Base-by-base conservation (phyloP, 2,797 vertebrate species). In the Coregonus ussuriensis region DNA sequence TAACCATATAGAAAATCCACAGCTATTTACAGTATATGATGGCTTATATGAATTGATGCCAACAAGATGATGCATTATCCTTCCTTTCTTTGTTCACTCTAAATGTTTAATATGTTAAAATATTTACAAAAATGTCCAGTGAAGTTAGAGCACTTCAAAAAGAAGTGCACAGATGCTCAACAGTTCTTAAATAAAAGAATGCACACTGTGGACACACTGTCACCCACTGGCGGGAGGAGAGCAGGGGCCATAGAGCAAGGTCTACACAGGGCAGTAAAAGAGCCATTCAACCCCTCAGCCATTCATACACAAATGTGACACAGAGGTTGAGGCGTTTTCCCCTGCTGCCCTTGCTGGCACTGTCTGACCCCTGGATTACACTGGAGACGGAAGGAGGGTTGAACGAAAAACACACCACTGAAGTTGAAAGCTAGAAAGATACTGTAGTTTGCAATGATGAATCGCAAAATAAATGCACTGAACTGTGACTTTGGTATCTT, bases 261-360 rank as follows among this genome's bases (percentile, higher is more conserved):
- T 74, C 41, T 69, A 69, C 59, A 71, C 80, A 75, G 3, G 79
- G 83, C 80, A 81, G 87, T 89, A 87, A 91, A 92, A 85, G 81
- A 87, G 73, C 87, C 86, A 88, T 92, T 93, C 87, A 93, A 79
- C 25, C 79, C 76, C 70, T 66, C 78, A n/a, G 87, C 92, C 82
- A 92, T 95, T 94, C 92, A 94, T 87, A 93, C 84, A 91, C 93
- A 93, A 94, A 94, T 94, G 88, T 69, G 81, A 81, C 76, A 78
- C 65, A 52, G 83, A 56, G 83, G 82, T 25, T 25, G 25, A 25
- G 25, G 25, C 25, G 87, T 84, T 88, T 88, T 83, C 86, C 83
- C 72, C 80, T 25, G 25, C 25, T 25, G 25, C 25, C 25, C 25
- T 25, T 83, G 85, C 85, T 74, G 81, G 82, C 67, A 85, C 85